phyloP scores from a whole-genome alignment of 2,113 vertebrate genomes.

The Donacobius atricapilla region DNA sequence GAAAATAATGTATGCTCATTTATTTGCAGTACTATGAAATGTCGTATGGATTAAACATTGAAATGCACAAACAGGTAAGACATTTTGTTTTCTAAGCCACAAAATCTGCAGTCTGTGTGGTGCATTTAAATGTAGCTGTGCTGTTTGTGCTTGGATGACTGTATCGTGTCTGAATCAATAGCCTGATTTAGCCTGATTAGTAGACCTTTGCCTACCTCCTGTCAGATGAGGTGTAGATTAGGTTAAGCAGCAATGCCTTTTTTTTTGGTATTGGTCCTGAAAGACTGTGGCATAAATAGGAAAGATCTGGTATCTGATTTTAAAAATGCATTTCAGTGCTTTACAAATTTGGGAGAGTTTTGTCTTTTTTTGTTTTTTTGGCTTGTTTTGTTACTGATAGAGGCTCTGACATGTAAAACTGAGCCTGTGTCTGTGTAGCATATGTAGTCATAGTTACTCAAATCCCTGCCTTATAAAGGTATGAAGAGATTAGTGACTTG shows the following conservation, averaged over 20 bases:
- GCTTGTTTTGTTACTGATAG: background rate
- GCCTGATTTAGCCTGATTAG: background rate
- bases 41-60: slow-evolving; percentile 88
- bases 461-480: slow-evolving; percentile 64
- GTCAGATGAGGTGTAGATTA: background rate
- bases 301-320: background rate
- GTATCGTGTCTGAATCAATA: background rate
- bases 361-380: background rate
- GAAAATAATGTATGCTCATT: slow-evolving; percentile 44
- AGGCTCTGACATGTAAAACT: slow-evolving; percentile 1
- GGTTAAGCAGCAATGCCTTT: background rate
- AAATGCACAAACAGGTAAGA: slow-evolving; percentile 89
- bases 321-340: background rate
- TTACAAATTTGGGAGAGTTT: background rate
- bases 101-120: background rate
- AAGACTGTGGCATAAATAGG: background rate
- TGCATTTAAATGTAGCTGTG: background rate
- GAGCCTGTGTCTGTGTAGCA: background rate
- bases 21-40: slow-evolving; percentile 85
- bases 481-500: slow-evolving; percentile 74
- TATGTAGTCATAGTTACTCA: slow-evolving; percentile 52
- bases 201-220: background rate
- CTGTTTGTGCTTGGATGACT: background rate
- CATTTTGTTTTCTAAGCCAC: slow-evolving; percentile 29
- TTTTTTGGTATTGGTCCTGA: background rate